Evolutionary conservation across 2,113 vertebrate species (phyloP).

Genomic region (Gadus macrocephalus): DNA sequence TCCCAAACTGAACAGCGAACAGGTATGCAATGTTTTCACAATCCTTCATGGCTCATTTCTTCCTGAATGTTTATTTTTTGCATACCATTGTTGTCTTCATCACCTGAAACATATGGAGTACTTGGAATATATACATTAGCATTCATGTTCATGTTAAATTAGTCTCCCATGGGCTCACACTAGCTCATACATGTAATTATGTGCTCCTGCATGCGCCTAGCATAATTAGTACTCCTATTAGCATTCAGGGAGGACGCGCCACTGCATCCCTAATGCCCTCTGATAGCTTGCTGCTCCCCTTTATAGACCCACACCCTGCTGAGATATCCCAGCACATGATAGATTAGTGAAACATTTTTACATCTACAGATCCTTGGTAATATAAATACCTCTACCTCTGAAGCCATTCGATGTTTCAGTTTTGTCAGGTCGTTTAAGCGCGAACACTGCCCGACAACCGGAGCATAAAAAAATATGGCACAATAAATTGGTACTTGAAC

Average conservation of each 20-base stretch:
- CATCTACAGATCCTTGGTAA: conserved; percentile 24
- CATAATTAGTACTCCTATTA: neutral
- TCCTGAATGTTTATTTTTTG: no score
- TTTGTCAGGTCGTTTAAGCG: no score
- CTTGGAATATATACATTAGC: no score
- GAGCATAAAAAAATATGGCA: neutral
- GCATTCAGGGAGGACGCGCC: neutral
- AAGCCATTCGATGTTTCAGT: neutral
- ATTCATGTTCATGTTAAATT: no score
- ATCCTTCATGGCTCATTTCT: no score
- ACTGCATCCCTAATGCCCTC: conserved; percentile 23
- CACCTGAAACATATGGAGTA: no score
- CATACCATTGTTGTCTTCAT: no score
- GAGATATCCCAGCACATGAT: conserved; percentile 14
- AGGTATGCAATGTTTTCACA: no score
- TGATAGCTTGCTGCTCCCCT: conserved; percentile 21
- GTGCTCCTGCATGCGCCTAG: neutral
- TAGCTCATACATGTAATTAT: neutral
- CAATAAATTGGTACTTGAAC: no score
- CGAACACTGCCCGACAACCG: no score
- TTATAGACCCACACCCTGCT: conserved; percentile 25
- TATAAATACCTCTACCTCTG: neutral
- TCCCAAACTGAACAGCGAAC: no score
- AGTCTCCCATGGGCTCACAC: neutral
- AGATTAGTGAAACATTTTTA: conserved; percentile 35